phyloP scores from a whole-genome alignment of 2,888 invertebrate genomes.

The Mythimna loreyi region DNA sequence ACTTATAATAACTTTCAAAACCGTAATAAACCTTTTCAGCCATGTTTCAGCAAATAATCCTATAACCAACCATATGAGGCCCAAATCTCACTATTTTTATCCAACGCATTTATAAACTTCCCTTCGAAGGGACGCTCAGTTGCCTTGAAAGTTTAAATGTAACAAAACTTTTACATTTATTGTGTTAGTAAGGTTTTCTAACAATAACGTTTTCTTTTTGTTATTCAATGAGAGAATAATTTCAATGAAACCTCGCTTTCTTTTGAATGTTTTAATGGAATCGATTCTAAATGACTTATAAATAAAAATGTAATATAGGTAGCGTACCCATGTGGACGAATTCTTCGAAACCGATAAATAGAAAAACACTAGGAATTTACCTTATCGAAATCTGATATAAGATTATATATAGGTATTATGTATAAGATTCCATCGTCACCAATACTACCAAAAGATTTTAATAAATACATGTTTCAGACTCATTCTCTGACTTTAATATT shows the following conservation, averaged over 20 bases:
- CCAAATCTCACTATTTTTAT: conserved; percentile 33
- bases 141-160: conserved; percentile 35
- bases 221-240: not conserved
- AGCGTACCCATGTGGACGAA: too few relatives aligned
- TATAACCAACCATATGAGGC: conserved; percentile 2
- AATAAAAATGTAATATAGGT: too few relatives aligned
- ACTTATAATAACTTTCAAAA: not conserved
- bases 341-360: too few relatives aligned
- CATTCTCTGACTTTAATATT: too few relatives aligned
- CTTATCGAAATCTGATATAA: too few relatives aligned
- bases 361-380: too few relatives aligned
- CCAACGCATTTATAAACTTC: conserved; percentile 35
- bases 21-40: not conserved
- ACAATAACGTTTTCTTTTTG: conserved; percentile 16
- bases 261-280: not conserved
- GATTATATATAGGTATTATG: too few relatives aligned
- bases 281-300: not conserved
- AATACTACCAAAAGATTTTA: too few relatives aligned
- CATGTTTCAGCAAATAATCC: not conserved
- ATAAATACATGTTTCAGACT: too few relatives aligned
- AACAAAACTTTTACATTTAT: conserved; percentile 34
- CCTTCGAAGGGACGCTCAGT: conserved; percentile 23
- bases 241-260: not conserved
- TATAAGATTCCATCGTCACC: not conserved
- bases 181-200: conserved; percentile 13